Base-by-base conservation (phyloP, 23 tunicate species). In the Trididemnum clinides region DNA sequence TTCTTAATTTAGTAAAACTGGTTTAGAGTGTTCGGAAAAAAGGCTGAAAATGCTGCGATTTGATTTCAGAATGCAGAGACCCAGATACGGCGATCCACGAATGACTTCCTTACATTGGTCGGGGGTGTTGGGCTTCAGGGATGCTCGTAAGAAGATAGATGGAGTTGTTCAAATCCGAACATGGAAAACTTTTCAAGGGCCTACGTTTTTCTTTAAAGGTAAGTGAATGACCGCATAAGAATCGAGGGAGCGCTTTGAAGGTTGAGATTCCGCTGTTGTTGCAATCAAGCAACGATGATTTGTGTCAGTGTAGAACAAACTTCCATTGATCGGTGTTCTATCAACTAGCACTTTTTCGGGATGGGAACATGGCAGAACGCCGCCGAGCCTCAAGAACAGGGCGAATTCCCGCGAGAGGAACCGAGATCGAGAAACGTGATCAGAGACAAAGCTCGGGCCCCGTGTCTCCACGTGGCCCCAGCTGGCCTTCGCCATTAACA, bases 11-110 rank as follows among this genome's bases (percentile, higher is more conserved):
- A n/a, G n/a, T n/a, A n/a, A n/a, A n/a, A n/a, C n/a, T n/a, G n/a
- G n/a, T n/a, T n/a, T n/a, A n/a, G n/a, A n/a, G n/a, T n/a, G n/a
- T n/a, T n/a, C n/a, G n/a, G n/a, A n/a, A n/a, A n/a, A n/a, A n/a
- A n/a, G n/a, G n/a, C n/a, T n/a, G n/a, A n/a, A n/a, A n/a, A n/a
- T n/a, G n/a, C n/a, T n/a, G n/a, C n/a, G n/a, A n/a, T n/a, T n/a
- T n/a, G n/a, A n/a, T n/a, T n/a, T n/a, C n/a, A 93, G 98, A 59
- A 66, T 20, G 1, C 71, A 92, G n/a, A 51, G 92, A 25, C 98
- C 98, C 0, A 39, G 83, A n/a, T 93, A 88, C 64, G 98, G 98
- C 0, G 90, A 88, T 28, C 98, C 98, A 1, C 71, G 59, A 49
- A 31, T 50, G 15, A 93, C 62, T 28, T 57, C 66, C 0, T 19